Percentiles rank a stretch among this genome's conserved stretches.
phyloP scores from a whole-genome alignment of 2,888 invertebrate species.

The Eupithecia dodoneata region DNA sequence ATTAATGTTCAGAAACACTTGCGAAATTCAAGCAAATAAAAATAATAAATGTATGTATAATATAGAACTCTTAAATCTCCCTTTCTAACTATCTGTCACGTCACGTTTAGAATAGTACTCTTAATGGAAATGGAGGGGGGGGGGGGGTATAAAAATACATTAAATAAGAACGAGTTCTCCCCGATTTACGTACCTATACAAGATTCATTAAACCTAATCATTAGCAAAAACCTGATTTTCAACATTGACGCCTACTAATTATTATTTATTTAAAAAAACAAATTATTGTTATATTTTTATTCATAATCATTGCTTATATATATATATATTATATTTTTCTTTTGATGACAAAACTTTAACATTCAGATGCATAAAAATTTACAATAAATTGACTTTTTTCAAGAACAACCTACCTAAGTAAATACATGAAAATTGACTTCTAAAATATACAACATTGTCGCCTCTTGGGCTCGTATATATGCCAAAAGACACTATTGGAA shows the following conservation, averaged over 20 bases:
- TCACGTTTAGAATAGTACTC: background rate
- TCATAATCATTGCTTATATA: background rate
- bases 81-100: background rate
- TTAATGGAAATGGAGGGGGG: background rate
- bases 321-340: background rate
- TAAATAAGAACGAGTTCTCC: background rate
- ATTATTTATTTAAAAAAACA: background rate
- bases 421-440: background rate
- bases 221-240: background rate
- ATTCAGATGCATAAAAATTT: background rate
- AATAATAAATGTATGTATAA: background rate
- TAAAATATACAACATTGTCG: slow-evolving; percentile 11
- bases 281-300: background rate
- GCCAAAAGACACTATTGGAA: slow-evolving; percentile 27
- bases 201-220: background rate
- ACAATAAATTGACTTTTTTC: background rate
- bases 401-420: background rate
- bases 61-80: background rate
- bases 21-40: background rate
- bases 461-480: background rate
- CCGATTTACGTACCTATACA: background rate
- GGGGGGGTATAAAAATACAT: background rate
- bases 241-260: background rate
- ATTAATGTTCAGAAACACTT: too few species aligned
- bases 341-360: background rate